Evolutionary conservation across 2,797 vertebrate genomes (phyloP).

Genomic region (Psittacula echo): DNA sequence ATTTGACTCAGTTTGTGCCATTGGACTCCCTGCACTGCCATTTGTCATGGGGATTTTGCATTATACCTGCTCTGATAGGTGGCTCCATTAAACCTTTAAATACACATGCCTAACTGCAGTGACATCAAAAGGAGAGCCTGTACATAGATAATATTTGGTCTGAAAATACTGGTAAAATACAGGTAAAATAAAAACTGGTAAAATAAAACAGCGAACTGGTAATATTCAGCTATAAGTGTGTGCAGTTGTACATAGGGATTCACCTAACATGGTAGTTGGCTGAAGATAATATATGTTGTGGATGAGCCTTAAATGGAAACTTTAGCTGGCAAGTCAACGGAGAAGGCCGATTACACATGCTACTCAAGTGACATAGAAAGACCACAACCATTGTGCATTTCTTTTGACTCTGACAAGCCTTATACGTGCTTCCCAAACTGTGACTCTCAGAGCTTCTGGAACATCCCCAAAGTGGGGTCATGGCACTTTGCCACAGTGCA

Average conservation of each 20-base stretch:
- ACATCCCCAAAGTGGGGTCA: slow-evolving; percentile 70
- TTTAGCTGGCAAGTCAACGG: not conserved
- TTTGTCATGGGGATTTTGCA: not conserved
- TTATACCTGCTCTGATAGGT: not conserved
- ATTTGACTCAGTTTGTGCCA: not conserved
- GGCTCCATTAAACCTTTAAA: not conserved
- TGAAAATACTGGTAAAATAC: not conserved
- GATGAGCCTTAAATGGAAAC: not conserved
- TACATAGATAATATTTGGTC: not conserved
- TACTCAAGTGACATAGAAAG: slow-evolving; percentile 22
- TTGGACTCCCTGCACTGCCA: not conserved
- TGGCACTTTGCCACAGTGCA: slow-evolving; percentile 64
- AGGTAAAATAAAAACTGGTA: not conserved
- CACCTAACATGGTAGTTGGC: not conserved
- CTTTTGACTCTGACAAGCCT: slow-evolving; percentile 8
- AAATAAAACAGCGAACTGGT: not conserved
- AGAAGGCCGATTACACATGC: not conserved
- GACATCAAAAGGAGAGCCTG: not conserved
- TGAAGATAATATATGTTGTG: not conserved
- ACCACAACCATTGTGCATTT: slow-evolving; percentile 5
- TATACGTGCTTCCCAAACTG: slow-evolving; percentile 14
- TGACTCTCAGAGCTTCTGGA: slow-evolving; percentile 38
- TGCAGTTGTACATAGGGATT: not conserved
- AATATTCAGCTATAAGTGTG: not conserved
- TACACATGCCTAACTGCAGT: not conserved